These are phyloP conservation scores for Eleginops maclovinus DNA, from an alignment of 2,113 vertebrate genomes.

Conservation along the genomic window DNA sequence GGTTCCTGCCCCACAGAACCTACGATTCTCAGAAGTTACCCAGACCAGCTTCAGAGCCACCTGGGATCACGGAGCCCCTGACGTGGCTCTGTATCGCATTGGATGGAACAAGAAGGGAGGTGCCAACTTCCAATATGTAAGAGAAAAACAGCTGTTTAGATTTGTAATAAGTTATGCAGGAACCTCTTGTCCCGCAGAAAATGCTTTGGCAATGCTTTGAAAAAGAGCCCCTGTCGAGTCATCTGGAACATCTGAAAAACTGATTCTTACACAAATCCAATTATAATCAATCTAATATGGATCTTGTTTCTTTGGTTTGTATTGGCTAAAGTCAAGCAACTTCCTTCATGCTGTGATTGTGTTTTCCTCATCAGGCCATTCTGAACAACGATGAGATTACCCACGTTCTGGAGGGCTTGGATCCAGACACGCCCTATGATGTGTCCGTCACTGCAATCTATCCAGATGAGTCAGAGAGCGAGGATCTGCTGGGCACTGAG, in stretches of 20 bases:
- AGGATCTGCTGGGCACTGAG: conserved; percentile 91
- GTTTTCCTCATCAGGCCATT: conserved; percentile 86
- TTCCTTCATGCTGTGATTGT: conserved; percentile 17
- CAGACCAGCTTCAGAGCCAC: conserved; percentile 90
- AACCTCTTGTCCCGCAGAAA: conserved; percentile 12
- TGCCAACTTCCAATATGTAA: conserved; percentile 77
- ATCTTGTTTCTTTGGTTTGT: conserved; percentile 11
- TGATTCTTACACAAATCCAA: conserved; percentile 15
- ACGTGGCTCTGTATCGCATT: conserved; percentile 94
- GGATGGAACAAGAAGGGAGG: conserved; percentile 89
- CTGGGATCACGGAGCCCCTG: conserved; percentile 96
- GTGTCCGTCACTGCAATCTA: conserved; percentile 95
- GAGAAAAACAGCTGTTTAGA: conserved; percentile 53
- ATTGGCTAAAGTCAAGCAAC: not conserved
- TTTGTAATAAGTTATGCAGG: conserved; percentile 28
- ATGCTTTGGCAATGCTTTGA: conserved; percentile 15
- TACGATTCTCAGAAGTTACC: conserved; percentile 89
- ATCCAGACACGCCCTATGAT: conserved; percentile 91
- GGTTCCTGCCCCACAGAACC: conserved; percentile 93
- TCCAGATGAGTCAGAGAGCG: conserved; percentile 97
- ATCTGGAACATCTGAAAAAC: conserved; percentile 54
- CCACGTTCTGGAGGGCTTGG: conserved; percentile 89
- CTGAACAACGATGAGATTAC: conserved; percentile 90
- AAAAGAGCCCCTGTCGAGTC: conserved; percentile 20
- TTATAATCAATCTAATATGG: conserved; percentile 1